Conservation (phyloP, 2,113 vertebrate species). For the Meleagris gallopavo region DNA sequence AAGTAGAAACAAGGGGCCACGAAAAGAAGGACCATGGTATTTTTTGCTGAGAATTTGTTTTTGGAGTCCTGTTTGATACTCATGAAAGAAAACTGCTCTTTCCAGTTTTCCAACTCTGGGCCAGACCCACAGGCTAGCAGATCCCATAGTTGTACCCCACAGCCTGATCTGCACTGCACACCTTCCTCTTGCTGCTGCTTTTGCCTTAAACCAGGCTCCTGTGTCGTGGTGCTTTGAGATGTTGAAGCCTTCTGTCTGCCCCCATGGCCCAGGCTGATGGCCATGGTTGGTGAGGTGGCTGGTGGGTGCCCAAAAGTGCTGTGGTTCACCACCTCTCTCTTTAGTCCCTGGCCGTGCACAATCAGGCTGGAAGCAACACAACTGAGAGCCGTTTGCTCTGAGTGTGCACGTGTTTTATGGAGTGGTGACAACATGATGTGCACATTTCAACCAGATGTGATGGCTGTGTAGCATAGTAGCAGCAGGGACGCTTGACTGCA, state of each 20-base stretch:
- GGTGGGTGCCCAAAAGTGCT: neutral
- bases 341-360: neutral
- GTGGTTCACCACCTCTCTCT: accelerated
- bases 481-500: slow-evolving; percentile 8
- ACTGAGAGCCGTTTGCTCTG: neutral
- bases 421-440: neutral
- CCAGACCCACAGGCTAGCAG: neutral
- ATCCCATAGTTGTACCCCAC: neutral
- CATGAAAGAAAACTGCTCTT: neutral
- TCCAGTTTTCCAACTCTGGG: neutral
- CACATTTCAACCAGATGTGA: slow-evolving; percentile 52
- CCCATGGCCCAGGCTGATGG: accelerated
- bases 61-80: neutral
- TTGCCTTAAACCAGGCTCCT: neutral
- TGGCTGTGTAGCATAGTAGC: neutral
- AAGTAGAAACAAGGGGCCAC: neutral
- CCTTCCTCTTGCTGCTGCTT: neutral
- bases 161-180: neutral
- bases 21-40: accelerated
- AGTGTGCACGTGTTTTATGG: slow-evolving; percentile 24
- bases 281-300: neutral
- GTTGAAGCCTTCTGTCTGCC: neutral
- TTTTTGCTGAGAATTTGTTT: neutral
- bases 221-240: neutral
- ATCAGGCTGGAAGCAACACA: neutral